A percentile compares a stretch with the other conserved stretches of the same genome.
Conservation (phyloP, 2,888 invertebrate species). For the Loripinus fragilis region DNA sequence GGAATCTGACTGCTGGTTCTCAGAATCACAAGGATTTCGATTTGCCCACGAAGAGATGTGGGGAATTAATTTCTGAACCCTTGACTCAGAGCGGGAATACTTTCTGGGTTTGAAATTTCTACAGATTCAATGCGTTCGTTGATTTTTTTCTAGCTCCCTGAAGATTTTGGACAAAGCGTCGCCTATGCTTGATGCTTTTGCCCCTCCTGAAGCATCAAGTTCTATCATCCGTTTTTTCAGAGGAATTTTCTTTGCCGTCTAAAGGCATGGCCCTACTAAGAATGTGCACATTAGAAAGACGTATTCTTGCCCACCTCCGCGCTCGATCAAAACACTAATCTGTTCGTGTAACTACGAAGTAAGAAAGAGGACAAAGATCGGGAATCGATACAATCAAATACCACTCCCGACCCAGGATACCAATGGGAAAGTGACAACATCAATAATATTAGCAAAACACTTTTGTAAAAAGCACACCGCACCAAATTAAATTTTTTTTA, state of each 20-base stretch:
- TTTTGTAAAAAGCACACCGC: too few relatives aligned
- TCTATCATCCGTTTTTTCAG: conserved; percentile 3
- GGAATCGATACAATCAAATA: too few relatives aligned
- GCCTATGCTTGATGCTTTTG: not conserved
- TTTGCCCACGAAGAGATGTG: not conserved
- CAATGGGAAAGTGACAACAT: too few relatives aligned
- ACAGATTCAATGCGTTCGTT: conserved; percentile 4
- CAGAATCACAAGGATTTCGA: too few relatives aligned
- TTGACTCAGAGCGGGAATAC: not conserved
- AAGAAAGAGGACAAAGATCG: too few relatives aligned
- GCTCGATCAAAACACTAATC: not conserved
- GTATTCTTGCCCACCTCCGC: not conserved
- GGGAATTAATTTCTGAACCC: not conserved
- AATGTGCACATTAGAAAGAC: conserved; percentile 13
- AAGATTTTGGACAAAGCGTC: too few relatives aligned
- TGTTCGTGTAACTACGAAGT: conserved; percentile 1
- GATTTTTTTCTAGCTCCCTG: not conserved
- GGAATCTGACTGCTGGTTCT: conserved; percentile 8
- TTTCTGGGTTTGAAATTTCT: conserved; percentile 5
- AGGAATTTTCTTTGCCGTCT: not conserved
- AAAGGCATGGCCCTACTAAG: conserved; percentile 5
- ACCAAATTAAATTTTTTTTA: too few relatives aligned
- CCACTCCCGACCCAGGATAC: too few relatives aligned
- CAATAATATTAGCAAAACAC: too few relatives aligned
- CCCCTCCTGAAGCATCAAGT: not conserved